Evolutionary conservation across 2,797 vertebrate species (phyloP).

Genomic region (Acrossocheilus fasciatus): DNA sequence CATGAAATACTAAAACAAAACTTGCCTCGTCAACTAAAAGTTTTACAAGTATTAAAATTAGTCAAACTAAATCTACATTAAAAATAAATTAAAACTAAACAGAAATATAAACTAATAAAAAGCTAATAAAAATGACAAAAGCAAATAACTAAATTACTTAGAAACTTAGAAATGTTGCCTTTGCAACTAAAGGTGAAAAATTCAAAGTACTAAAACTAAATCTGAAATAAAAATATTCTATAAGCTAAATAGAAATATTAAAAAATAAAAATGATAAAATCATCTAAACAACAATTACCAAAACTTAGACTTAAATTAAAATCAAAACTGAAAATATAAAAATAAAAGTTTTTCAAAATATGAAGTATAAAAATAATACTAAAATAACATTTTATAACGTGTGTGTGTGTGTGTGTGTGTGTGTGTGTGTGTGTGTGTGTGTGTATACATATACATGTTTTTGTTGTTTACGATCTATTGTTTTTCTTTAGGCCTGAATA

Average conservation of each 20-base stretch:
- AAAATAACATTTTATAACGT: neutral
- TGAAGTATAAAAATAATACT: neutral
- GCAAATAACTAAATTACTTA: neutral
- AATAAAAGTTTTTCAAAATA: neutral
- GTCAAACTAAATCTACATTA: neutral
- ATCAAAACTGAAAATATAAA: neutral
- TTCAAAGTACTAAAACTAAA: neutral
- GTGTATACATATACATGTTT: no score
- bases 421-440: no score
- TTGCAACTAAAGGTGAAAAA: neutral
- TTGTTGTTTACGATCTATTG: no score
- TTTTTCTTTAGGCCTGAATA: no score
- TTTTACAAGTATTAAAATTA: neutral
- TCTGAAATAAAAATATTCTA: neutral
- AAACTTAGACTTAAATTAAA: neutral
- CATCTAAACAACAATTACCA: neutral
- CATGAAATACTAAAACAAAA: neutral
- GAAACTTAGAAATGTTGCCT: neutral
- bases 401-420: no score
- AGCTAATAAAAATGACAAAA: neutral
- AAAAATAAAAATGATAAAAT: neutral
- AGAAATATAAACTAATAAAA: neutral
- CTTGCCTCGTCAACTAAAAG: neutral
- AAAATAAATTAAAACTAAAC: neutral
- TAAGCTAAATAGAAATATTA: neutral